Evolutionary conservation across 1,140 invertebrate genomes (phyloP), one percentile per base, ranked within the genome.

Genomic region (Dreissena polymorpha): DNA sequence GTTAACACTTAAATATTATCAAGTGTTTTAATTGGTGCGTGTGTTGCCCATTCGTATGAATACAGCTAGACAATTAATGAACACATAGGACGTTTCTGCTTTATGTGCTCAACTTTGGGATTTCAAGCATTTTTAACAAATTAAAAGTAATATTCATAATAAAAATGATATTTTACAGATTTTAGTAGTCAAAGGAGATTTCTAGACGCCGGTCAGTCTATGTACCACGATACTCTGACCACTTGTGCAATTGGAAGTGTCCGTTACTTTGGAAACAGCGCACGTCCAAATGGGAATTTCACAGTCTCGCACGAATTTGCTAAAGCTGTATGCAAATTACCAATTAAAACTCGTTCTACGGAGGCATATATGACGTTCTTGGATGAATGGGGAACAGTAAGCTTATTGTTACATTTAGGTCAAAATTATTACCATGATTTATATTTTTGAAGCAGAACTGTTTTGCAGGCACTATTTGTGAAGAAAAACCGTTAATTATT

Each of bases 361-460:
- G 18, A 0, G 16, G 21, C 65, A 53, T 77, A 77, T 25, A 64
- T 77, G 49, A 27, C 50, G 12, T 77, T 77, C 25, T 49, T 77
- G 0, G 74, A 77, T 63, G 51, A 65, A 50, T 77, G 74, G 74
- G 74, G 74, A 49, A 77, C 74, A 5, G 74, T 77, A 67, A 67
- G 74, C 50, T 39, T 5, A 39, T 39, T 60, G 21, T 6, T 6
- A 60, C 6, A 10, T 18, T 18, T 6, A 60, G 57, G 3, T 60
- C 12, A 60, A 6, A 60, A n/a, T 60, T 60, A 60, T 18, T 6
- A 60, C 2, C 10, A 60, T 60, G 57, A 60, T 39, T 39, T 39
- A 5, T 39, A 39, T 39, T 39, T 39, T 39, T 39, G 39, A 39
- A 39, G 39, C 8, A 39, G 8, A 39, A 39, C n/a, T n/a, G n/a